Base-by-base conservation (phyloP, 2,888 invertebrate genomes). In the Paralinhomoeus sp. region DNA sequence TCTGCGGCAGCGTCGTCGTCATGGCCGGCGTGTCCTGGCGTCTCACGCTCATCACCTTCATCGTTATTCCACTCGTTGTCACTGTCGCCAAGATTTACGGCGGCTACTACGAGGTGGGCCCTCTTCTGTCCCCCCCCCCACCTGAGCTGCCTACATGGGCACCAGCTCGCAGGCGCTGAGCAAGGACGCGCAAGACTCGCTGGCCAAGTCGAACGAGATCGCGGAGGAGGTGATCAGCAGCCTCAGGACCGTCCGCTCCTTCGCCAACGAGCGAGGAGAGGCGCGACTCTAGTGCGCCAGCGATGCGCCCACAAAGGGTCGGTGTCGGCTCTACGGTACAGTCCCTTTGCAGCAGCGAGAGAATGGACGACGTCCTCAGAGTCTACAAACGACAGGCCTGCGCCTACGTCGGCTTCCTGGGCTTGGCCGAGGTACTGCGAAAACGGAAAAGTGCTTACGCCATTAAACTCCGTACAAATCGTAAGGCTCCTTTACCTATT, bases 1-100 rank as follows among this genome's bases (percentile, higher is more conserved):
- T 59, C 48, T 54, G 60, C 44, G 66, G 66, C 24, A 57, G 62
- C 7, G 53, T 64, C 48, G 54, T 64, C 24, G 64, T 66, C 54
- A 66, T 66, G 64, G 54, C 65, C 49, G 57, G 57, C 42, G 51
- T 66, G 40, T 64, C 64, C 33, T 66, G 66, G 66, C 51, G 60
- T 47, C 51, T 66, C 37, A 63, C 62, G 22, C 48, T 66, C 27
- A 54, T 67, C 24, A 62, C 64, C 2, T 55, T 66, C 47, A 63
- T 65, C 42, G 60, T 63, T 34, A 57, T 66, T n/a, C 66, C 66
- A 1, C 55, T 64, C 43, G 57, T 64, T 40, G 53, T 63, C 31
- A 57, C 56, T 31, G 60, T 64, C 17, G 62, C 64, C 2, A 62
- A 65, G 44, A 52, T 64, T 22, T 67, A 66, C 52, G 66, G 66